Evolutionary conservation across 2,113 vertebrate genomes (phyloP).

Genomic region (Etheostoma cragini): DNA sequence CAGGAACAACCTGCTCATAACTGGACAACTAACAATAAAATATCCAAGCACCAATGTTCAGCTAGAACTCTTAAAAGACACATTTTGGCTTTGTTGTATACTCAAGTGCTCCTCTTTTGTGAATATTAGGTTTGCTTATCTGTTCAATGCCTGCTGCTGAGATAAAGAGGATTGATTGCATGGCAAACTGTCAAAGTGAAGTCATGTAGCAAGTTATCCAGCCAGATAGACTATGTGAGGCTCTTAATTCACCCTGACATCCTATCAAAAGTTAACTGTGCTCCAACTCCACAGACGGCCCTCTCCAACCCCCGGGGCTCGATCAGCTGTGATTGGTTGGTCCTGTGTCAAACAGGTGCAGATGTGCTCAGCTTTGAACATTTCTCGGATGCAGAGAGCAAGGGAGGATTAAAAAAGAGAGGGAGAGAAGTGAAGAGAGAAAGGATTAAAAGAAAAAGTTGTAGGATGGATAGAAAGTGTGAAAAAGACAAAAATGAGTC

Average conservation of each 20-base stretch:
- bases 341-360: constrained; percentile 39
- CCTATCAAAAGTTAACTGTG: constrained; percentile 65
- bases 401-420: not conserved
- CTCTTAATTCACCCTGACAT: constrained; percentile 70
- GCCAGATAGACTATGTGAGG: constrained; percentile 2
- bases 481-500: constrained; percentile 33
- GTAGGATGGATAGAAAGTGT: constrained; percentile 25
- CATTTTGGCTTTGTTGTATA: not conserved
- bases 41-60: not conserved
- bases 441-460: constrained; percentile 12
- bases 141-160: constrained; percentile 12
- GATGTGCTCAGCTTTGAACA: constrained; percentile 60
- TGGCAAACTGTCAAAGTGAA: constrained; percentile 37
- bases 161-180: constrained; percentile 8
- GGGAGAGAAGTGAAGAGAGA: constrained; percentile 3
- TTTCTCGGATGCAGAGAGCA: constrained; percentile 37
- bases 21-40: not conserved
- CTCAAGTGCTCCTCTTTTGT: not conserved
- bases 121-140: not conserved
- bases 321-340: constrained; percentile 26
- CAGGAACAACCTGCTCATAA: not conserved
- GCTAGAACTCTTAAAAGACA: not conserved
- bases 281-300: constrained; percentile 52
- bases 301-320: constrained; percentile 36
- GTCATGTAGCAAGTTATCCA: constrained; percentile 24